phyloP scores from a whole-genome alignment of 2,888 invertebrate species.

The Galerucella calmariensis region DNA sequence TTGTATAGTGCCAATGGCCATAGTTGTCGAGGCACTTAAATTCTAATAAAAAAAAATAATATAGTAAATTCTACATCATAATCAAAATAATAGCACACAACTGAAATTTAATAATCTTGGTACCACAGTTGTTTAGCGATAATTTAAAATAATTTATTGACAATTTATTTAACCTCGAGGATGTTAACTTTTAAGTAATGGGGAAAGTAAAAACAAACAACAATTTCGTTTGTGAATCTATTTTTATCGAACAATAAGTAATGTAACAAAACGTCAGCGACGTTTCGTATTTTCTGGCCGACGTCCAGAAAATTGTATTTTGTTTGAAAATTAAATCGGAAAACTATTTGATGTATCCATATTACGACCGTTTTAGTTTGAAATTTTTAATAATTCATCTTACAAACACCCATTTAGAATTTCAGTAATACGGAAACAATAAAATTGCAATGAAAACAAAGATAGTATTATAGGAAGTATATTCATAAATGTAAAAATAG shows the following conservation, averaged over 20 bases:
- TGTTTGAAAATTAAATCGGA: constrained; percentile 6
- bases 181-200: neutral
- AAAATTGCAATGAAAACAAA: neutral
- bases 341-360: neutral
- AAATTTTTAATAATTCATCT: neutral
- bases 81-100: no score
- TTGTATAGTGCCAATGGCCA: no score
- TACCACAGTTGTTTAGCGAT: no score
- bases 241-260: constrained; percentile 8
- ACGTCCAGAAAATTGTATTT: neutral
- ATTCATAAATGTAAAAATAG: no score
- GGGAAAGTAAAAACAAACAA: constrained; percentile 4
- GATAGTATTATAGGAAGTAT: neutral
- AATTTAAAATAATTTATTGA: neutral
- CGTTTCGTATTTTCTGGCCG: constrained; percentile 2
- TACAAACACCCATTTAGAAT: neutral
- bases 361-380: neutral
- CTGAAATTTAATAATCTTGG: no score
- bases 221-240: constrained; percentile 6
- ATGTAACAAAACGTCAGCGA: neutral
- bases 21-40: no score
- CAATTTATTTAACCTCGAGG: neutral
- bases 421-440: neutral
- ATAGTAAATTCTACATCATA: no score
- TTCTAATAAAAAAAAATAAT: no score